A percentile compares a stretch with the other conserved stretches of the same genome.
phyloP scores from a whole-genome alignment of 1,140 invertebrate species.

The Teleogryllus occipitalis region DNA sequence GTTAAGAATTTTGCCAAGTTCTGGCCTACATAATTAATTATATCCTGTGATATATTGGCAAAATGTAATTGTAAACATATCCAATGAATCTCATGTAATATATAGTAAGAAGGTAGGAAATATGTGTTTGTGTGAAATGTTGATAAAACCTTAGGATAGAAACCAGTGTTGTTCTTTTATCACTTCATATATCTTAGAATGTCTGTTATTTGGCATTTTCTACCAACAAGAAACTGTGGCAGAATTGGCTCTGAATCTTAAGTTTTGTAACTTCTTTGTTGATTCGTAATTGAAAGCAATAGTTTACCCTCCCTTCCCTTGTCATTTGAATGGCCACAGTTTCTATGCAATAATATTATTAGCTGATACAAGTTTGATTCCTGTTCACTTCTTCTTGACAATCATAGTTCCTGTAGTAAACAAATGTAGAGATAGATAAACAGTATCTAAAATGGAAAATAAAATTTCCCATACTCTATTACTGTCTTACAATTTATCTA shows the following conservation, averaged over 20 bases:
- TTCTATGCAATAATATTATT: neutral
- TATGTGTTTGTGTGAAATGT: neutral
- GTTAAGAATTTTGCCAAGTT: neutral
- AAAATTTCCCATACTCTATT: neutral
- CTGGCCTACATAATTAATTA: neutral
- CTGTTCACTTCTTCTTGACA: neutral
- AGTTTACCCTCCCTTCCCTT: neutral
- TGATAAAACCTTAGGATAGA: neutral
- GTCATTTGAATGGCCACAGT: neutral
- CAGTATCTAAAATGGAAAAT: neutral
- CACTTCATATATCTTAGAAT: neutral
- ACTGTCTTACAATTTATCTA: no score
- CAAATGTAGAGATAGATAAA: neutral
- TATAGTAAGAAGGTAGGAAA: neutral
- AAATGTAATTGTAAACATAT: neutral
- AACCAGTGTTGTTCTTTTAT: neutral
- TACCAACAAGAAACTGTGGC: neutral
- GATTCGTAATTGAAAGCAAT: neutral
- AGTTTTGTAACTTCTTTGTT: neutral
- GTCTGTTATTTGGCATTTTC: neutral
- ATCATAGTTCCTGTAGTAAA: neutral
- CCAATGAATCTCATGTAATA: neutral
- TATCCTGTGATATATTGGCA: neutral
- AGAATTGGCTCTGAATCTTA: neutral
- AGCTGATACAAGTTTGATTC: neutral